Percentiles rank a stretch among this genome's conserved stretches.
Evolutionary conservation across 2,888 invertebrate genomes (phyloP).

Genomic region (Dicranocentrus wangi): DNA sequence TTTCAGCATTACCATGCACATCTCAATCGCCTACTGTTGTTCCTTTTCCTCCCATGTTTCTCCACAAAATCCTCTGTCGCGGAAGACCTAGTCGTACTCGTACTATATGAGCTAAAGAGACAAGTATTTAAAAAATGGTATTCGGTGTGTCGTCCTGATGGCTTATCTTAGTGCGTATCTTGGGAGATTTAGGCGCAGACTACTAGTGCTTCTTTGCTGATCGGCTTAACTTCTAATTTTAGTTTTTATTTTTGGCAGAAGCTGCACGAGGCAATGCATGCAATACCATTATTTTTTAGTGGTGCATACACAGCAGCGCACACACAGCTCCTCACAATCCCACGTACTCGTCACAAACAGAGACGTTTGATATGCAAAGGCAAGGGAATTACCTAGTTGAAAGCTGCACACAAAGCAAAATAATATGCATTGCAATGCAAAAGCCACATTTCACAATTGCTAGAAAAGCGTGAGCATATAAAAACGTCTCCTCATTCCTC

Average conservation of each 20-base stretch:
- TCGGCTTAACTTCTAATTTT: slow-evolving; percentile 59
- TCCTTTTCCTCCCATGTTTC: no score
- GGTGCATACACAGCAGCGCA: neutral
- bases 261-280: neutral
- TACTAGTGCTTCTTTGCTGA: slow-evolving; percentile 20
- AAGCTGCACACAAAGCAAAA: neutral
- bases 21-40: neutral
- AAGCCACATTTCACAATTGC: neutral
- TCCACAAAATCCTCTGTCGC: no score
- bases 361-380: neutral
- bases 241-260: slow-evolving; percentile 51
- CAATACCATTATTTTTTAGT: neutral
- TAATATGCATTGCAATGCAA: neutral
- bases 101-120: neutral
- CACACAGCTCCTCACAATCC: neutral
- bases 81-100: no score
- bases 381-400: slow-evolving; percentile 3
- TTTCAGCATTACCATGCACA: no score
- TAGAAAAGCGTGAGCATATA: neutral
- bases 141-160: neutral
- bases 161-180: slow-evolving; percentile 16
- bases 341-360: neutral
- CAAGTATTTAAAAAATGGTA: neutral
- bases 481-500: neutral
- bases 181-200: slow-evolving; percentile 1